Percentiles rank a stretch among this genome's conserved stretches.
phyloP scores from a whole-genome alignment of 2,113 vertebrate species.

The Sitta europaea region DNA sequence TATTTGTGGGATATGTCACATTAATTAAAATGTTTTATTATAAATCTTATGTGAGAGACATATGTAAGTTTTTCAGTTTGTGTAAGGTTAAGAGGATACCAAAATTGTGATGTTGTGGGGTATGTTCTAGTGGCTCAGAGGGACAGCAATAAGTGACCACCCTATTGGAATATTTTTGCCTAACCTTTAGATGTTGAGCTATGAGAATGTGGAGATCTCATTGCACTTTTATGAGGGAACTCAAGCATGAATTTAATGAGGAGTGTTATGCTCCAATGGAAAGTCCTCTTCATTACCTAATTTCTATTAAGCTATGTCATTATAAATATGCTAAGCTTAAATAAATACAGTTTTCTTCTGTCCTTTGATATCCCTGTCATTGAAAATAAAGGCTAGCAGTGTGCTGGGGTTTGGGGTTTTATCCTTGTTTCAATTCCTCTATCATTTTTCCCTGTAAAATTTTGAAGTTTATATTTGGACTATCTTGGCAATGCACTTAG shows the following conservation, averaged over 20 bases:
- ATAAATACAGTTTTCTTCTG: neutral
- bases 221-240: neutral
- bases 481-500: neutral
- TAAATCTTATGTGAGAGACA: fast-evolving
- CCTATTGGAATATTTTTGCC: neutral
- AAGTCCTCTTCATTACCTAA: neutral
- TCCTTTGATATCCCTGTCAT: neutral
- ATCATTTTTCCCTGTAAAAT: neutral
- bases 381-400: neutral
- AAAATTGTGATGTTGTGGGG: neutral
- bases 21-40: neutral
- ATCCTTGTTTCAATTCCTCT: neutral
- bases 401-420: neutral
- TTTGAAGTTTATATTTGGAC: constrained; percentile 23
- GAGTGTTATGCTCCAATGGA: neutral
- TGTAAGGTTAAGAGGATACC: neutral
- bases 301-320: neutral
- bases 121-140: neutral
- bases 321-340: constrained; percentile 6
- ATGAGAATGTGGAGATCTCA: neutral
- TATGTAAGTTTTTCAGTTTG: neutral
- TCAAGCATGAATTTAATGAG: neutral
- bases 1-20: neutral
- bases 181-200: neutral
- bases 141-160: neutral